Base-by-base conservation (phyloP, 2,113 vertebrate species). In the Gavia stellata region DNA sequence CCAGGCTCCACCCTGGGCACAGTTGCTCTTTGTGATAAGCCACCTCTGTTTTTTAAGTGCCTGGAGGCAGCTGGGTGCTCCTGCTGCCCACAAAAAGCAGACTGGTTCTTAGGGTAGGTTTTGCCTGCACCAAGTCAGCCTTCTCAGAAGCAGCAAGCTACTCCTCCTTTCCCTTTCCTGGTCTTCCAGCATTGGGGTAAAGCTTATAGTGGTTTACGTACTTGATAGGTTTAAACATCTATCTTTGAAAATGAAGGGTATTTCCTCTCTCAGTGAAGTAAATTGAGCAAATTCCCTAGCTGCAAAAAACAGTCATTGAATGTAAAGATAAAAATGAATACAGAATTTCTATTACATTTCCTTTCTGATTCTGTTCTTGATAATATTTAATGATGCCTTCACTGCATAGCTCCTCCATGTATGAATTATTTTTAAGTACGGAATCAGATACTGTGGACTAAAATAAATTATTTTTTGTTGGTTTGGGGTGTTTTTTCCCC, bases 71-170 rank as follows among this genome's bases (percentile, higher is more conserved):
- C 49, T 70, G 84, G 29, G 12, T 73, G 63, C 25, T 86, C 47
- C 58, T 49, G 63, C 82, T 73, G 79, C 55, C 92, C 71, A 11
- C 59, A 3, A 0, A 3, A 0, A 36, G 82, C 88, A 71, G 14
- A 3, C 3, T 9, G 29, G n/a, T 17, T 49, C 23, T 28, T 17
- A 8, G 70, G 42, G 17, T 13, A 28, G 53, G 34, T 14, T 38
- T 67, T 93, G 47, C 65, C 56, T 42, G 47, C 20, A 3, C 36
- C 26, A 52, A 83, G 25, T n/a, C 67, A 52, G 53, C 56, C 44
- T 38, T 29, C 56, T 79, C 4, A 1, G 52, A 31, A 70, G 55
- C 65, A 93, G 59, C 29, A 26, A 65, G 25, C 0, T 0, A 33
- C 63, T 73, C 50, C 28, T 77, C 26, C 68, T 74, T 80, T 68